A percentile compares a stretch with the other conserved stretches of the same genome.
phyloP scores from a whole-genome alignment of 2,113 vertebrate genomes.

The Dipodomys ordii region DNA sequence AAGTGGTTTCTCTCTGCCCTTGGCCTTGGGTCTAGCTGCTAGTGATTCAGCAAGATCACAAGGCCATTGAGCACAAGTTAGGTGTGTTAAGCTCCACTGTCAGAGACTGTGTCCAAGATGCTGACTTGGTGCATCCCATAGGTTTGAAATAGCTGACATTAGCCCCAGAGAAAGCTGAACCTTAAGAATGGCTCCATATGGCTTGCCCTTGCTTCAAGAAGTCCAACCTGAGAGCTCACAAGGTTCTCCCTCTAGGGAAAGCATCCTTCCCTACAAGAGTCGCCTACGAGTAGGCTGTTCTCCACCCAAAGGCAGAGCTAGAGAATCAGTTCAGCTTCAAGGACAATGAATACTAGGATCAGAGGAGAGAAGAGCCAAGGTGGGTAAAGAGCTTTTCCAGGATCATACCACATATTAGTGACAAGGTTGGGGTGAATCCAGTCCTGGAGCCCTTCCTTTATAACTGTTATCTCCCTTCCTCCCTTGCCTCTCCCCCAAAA shows the following conservation, averaged over 20 bases:
- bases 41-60: neutral
- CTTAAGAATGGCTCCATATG: neutral
- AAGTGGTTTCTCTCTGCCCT: neutral
- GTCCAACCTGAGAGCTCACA: neutral
- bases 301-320: neutral
- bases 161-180: neutral
- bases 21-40: constrained; percentile 29
- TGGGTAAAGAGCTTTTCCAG: neutral
- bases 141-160: neutral
- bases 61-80: neutral
- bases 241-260: neutral
- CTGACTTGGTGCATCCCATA: neutral
- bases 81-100: neutral
- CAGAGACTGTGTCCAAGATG: neutral
- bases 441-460: neutral
- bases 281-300: neutral
- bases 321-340: neutral
- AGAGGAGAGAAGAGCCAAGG: neutral
- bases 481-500: neutral
- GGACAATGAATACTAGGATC: neutral
- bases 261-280: neutral
- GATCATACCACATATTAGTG: neutral
- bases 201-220: neutral
- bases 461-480: neutral
- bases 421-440: neutral